Evolutionary conservation across 2,113 vertebrate genomes (phyloP), one percentile per base, ranked within the genome.

Genomic region (Donacobius atricapilla): DNA sequence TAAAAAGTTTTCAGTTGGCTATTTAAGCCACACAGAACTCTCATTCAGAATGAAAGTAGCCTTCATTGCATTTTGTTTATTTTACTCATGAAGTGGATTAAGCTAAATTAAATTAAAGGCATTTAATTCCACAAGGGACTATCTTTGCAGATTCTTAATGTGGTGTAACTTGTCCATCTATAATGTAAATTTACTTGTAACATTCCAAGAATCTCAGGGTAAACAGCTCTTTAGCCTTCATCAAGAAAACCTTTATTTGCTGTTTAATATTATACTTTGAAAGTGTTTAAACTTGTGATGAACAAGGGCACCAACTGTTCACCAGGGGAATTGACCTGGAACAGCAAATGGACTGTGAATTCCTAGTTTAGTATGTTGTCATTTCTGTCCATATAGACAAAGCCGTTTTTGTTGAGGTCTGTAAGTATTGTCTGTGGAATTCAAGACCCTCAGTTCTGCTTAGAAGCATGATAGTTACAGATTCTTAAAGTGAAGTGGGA

Each of bases 111-210:
- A 92, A 87, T 94, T 84, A 84, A 89, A 75, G 3, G 7, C 48
- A 28, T 61, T 84, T 89, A 79, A 94, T 95, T 93, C 69, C 61
- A 27, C 57, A n/a, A 57, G 61, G 69, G 65, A 30, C 72, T 87
- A 4, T 69, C 22, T 44, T 91, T 53, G 63, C n/a, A 68, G 33
- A 70, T 73, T 42, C 37, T 73, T 89, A 82, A 72, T 31, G n/a
- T 71, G 65, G 22, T 0, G 0, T 82, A 95, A 82, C 15, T 94
- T 53, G 47, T 89, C 91, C 25, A 76, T 76, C 40, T 82, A 40
- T 48, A 75, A 89, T 87, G 77, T 84, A 91, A 96, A 95, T 93
- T 86, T 92, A 45, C 44, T 57, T 24, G 11, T 60, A 87, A 57
- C 47, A 89, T 93, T 27, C 33, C 2, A 6, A 53, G 65, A 79